Conservation (phyloP, 2,888 invertebrate species). For the Rotaria magnacalcarata region DNA sequence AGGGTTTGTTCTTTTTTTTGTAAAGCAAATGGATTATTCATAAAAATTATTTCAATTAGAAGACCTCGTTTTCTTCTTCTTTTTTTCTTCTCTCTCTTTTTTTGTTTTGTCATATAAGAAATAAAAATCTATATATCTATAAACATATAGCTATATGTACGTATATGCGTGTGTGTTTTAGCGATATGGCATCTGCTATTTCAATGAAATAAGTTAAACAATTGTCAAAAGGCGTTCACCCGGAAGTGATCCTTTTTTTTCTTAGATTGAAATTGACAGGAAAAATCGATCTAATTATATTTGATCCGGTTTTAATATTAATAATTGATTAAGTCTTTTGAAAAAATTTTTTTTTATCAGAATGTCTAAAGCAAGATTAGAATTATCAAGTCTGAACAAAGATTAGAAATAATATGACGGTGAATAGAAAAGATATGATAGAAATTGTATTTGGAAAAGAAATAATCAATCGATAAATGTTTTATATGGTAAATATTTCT, state of each 20-base stretch:
- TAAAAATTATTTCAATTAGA: background rate
- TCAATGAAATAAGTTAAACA: background rate
- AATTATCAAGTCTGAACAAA: background rate
- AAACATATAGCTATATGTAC: background rate
- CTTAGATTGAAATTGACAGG: slow-evolving; percentile 17
- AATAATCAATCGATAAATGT: no score
- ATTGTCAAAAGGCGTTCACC: slow-evolving; percentile 29
- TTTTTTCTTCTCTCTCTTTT: background rate
- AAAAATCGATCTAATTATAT: slow-evolving; percentile 19
- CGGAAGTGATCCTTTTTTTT: slow-evolving; percentile 6
- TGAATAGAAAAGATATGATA: background rate
- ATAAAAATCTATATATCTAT: background rate
- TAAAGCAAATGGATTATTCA: background rate
- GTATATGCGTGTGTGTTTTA: background rate
- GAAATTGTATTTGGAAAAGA: background rate
- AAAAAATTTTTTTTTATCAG: background rate
- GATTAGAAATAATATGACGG: background rate
- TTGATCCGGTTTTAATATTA: slow-evolving; percentile 23
- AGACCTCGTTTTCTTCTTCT: background rate
- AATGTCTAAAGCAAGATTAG: slow-evolving; percentile 6
- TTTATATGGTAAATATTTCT: no score
- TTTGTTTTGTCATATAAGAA: slow-evolving; percentile 8
- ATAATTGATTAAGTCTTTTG: background rate
- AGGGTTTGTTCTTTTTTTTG: background rate
- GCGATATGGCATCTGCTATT: slow-evolving; percentile 12